These are phyloP conservation scores for Notothenia rossii DNA, from an alignment of 2,113 vertebrate species.

Conservation along the genomic window DNA sequence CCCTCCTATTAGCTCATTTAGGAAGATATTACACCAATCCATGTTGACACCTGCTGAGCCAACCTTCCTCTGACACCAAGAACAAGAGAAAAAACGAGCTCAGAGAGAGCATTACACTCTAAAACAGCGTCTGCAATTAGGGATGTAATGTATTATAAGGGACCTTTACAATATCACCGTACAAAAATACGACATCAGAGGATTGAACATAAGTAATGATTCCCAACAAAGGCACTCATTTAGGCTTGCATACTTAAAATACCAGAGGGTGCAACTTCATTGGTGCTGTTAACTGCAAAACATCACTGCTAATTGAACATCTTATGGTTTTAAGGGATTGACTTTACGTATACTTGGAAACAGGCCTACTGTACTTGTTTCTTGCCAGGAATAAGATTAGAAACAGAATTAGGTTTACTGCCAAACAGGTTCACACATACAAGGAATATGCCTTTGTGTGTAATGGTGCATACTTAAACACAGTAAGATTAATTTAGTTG, in stretches of 20 bases:
- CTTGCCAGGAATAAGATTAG: neutral
- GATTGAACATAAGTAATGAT: neutral
- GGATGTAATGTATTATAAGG: neutral
- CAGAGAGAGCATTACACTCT: neutral
- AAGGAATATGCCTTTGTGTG: too few species aligned
- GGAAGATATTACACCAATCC: conserved; percentile 61
- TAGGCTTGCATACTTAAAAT: neutral
- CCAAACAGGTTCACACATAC: too few species aligned
- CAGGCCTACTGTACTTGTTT: too few species aligned
- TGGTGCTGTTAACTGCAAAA: neutral
- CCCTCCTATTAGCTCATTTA: conserved; percentile 65
- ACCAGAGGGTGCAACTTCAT: neutral
- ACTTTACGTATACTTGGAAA: neutral
- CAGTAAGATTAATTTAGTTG: too few species aligned
- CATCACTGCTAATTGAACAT: neutral
- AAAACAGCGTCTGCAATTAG: neutral
- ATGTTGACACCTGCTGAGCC: conserved; percentile 62
- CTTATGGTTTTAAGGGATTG: neutral
- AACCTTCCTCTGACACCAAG: conserved; percentile 54
- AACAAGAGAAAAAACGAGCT: conserved; percentile 16
- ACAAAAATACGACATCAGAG: neutral
- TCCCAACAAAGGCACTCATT: neutral
- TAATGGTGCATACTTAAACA: too few species aligned
- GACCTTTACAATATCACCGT: neutral
- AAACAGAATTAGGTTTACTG: too few species aligned